Evolutionary conservation across 2,797 vertebrate species (phyloP), one percentile per base, ranked within the genome.

Genomic region (Tinamus major): DNA sequence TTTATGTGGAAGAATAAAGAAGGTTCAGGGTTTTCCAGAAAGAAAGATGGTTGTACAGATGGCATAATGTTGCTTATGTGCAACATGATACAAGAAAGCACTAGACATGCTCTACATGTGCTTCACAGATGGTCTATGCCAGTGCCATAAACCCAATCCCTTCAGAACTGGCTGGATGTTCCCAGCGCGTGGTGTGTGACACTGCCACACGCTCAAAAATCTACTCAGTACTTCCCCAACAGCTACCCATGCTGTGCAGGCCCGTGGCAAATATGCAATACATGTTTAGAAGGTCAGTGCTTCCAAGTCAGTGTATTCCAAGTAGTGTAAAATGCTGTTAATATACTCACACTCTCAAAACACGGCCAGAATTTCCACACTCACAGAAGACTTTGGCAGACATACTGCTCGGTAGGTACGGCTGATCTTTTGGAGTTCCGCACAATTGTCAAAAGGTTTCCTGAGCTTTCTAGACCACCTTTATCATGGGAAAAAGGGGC

Each of bases 181-280:
- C 62, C 44, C 37, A 7, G 4, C 33, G 13, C 44, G 26, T 35
- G 17, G 31, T 41, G 31, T 80, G 71, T 5, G 24, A 61, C 46
- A 6, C 33, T 18, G 35, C 35, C 37, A 51, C 72, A 76, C 10
- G 7, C 24, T 8, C n/a, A 49, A 13, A 90, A 27, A 14, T 18
- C 35, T 23, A 53, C 51, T 35, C 83, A 39, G 46, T 77, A 59
- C 21, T 65, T 81, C 12, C 46, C 31, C 91, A 87, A 62, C 26
- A 84, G 70, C 56, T 67, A 76, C 63, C 6, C 62, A 68, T 5
- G n/a, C 17, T 74, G 31, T 26, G 27, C 42, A 70, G 46, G 17
- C 64, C 74, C 33, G 33, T 0, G 9, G 7, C 18, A 84, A 2
- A 62, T 44, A 4, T 5, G 24, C 14, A 31, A 9, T 0, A 1